Evolutionary conservation across 2,113 vertebrate species (phyloP).

Genomic region (Chunga burmeisteri): DNA sequence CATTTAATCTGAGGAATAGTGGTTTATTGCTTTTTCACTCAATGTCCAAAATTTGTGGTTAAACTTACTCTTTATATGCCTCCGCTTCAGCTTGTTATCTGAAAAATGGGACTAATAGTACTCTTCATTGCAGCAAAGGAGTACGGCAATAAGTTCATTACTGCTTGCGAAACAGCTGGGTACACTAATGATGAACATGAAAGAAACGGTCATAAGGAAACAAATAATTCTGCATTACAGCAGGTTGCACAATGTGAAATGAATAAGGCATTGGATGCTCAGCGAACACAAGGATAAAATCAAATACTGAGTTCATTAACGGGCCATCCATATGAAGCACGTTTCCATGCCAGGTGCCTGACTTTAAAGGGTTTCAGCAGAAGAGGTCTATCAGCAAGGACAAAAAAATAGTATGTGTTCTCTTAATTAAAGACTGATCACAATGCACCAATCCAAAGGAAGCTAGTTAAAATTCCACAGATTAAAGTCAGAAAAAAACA

Average conservation of each 20-base stretch:
- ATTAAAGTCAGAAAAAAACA: neutral
- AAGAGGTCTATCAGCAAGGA: neutral
- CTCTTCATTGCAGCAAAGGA: neutral
- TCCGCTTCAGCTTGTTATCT: neutral
- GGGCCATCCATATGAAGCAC: neutral
- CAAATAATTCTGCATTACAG: neutral
- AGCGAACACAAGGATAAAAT: neutral
- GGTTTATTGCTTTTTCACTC: neutral
- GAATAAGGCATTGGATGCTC: neutral
- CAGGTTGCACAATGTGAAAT: neutral
- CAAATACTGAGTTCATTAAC: neutral
- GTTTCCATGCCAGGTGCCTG: neutral
- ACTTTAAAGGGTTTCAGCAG: neutral
- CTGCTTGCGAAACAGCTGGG: neutral
- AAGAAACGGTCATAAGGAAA: slow-evolving; percentile 13
- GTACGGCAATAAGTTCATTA: neutral
- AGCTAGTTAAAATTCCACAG: neutral
- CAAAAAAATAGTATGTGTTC: neutral
- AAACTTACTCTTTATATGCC: neutral
- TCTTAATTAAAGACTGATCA: slow-evolving; percentile 11
- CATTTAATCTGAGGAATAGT: neutral
- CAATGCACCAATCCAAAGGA: neutral
- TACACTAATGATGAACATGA: neutral
- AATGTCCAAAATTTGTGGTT: neutral
- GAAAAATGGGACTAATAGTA: slow-evolving; percentile 1